A percentile compares a stretch with the other conserved stretches of the same genome.
phyloP scores from a whole-genome alignment of 2,888 invertebrate species.

The Bibio marci region DNA sequence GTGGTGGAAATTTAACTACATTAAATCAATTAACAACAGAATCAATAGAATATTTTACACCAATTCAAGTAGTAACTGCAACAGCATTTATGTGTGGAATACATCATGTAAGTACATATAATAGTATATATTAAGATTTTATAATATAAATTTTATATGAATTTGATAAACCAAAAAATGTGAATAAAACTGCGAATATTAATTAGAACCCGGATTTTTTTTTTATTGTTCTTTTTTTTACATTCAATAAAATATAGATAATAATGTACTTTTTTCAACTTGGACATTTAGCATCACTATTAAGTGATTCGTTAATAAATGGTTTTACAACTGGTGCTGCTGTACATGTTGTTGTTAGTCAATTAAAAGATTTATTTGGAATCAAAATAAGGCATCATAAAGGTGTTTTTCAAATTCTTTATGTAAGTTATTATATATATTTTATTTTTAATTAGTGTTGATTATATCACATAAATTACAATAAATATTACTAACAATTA shows the following conservation, averaged over 20 bases:
- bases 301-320: conserved; percentile 49
- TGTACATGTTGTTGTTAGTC: conserved; percentile 51
- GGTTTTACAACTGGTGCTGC: conserved; percentile 60
- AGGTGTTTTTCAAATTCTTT: conserved; percentile 40
- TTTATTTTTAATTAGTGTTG: not conserved
- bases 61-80: conserved; percentile 52
- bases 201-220: too few relatives aligned
- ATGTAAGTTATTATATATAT: conserved; percentile 32
- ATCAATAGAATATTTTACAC: conserved; percentile 27
- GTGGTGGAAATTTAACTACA: not conserved
- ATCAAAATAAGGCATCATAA: conserved; percentile 35
- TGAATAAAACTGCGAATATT: too few relatives aligned
- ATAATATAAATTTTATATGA: too few relatives aligned
- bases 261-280: conserved; percentile 43
- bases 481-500: too few relatives aligned
- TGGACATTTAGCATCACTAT: conserved; percentile 39
- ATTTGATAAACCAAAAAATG: too few relatives aligned
- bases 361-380: conserved; percentile 44
- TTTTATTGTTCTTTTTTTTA: not conserved
- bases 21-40: not conserved
- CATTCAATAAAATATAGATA: conserved; percentile 26
- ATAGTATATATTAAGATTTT: too few relatives aligned
- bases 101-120: conserved; percentile 42
- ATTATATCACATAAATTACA: too few relatives aligned
- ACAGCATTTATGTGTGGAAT: conserved; percentile 54